Evolutionary conservation across 2,797 vertebrate species (phyloP).

Genomic region (Takifugu rubripes): DNA sequence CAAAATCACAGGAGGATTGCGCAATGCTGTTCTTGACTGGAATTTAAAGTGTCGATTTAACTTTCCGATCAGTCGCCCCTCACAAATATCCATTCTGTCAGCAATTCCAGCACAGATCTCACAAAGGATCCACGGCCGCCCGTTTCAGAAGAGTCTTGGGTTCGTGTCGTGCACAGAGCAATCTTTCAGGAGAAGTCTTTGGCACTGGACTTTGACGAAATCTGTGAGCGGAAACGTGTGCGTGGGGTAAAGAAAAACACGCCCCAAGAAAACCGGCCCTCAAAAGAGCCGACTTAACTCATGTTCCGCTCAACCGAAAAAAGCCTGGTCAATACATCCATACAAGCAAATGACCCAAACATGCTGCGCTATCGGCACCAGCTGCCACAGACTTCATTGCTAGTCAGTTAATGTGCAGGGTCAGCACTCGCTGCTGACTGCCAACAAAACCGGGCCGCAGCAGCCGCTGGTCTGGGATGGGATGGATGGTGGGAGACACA

Average conservation of each 20-base stretch:
- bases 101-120: neutral
- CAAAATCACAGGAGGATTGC: neutral
- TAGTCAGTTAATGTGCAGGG: slow-evolving; percentile 62
- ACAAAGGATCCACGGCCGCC: neutral
- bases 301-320: slow-evolving; percentile 6
- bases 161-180: neutral
- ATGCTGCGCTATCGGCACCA: slow-evolving; percentile 35
- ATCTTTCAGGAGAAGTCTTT: neutral
- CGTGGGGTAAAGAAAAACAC: neutral
- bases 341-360: slow-evolving; percentile 44
- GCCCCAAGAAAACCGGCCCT: neutral
- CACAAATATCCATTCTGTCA: slow-evolving; percentile 1
- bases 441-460: slow-evolving; percentile 62
- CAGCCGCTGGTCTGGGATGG: slow-evolving; percentile 42
- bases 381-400: slow-evolving; percentile 42
- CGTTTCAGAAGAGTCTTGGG: slow-evolving; percentile 3
- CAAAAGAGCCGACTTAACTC: slow-evolving; percentile 13
- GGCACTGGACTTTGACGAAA: slow-evolving; percentile 15
- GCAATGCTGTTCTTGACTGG: slow-evolving; percentile 1
- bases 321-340: slow-evolving; percentile 24
- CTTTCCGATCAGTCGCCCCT: slow-evolving; percentile 1
- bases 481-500: slow-evolving; percentile 16
- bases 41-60: slow-evolving; percentile 17
- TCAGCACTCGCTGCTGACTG: slow-evolving; percentile 61
- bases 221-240: neutral